Conservation (phyloP, 2,888 invertebrate species). For the Dynastes hyllus region DNA sequence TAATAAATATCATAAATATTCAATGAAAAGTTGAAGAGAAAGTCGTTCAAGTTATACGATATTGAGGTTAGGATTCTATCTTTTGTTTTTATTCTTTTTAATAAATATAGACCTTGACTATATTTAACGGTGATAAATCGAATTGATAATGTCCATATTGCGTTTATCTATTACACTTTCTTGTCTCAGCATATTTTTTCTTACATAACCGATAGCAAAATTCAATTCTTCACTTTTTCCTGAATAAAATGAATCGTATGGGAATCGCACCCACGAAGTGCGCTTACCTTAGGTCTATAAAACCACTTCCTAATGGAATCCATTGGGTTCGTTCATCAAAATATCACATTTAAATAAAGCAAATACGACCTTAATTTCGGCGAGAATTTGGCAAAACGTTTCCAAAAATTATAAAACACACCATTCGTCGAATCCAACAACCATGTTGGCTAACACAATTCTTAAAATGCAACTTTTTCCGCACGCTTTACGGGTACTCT, state of each 20-base stretch:
- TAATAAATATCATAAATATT: slow-evolving; percentile 2
- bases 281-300: slow-evolving; percentile 61
- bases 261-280: neutral
- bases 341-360: slow-evolving; percentile 49
- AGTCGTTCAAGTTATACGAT: slow-evolving; percentile 29
- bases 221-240: neutral
- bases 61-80: slow-evolving; percentile 52
- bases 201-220: neutral
- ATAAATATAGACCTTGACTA: slow-evolving; percentile 48
- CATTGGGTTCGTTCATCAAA: slow-evolving; percentile 51
- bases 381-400: slow-evolving; percentile 44
- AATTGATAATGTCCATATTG: slow-evolving; percentile 18
- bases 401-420: slow-evolving; percentile 46
- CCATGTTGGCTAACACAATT: slow-evolving; percentile 53
- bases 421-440: slow-evolving; percentile 48
- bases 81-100: slow-evolving; percentile 52
- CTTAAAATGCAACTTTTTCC: slow-evolving; percentile 45
- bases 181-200: neutral
- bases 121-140: slow-evolving; percentile 44
- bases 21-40: slow-evolving; percentile 46
- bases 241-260: neutral
- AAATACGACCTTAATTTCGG: slow-evolving; percentile 36
- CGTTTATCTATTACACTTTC: slow-evolving; percentile 3
- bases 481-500: slow-evolving; percentile 44
- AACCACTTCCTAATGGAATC: slow-evolving; percentile 62